phyloP scores from a whole-genome alignment of 2,888 invertebrate genomes.

The Drosophila crucigera region DNA sequence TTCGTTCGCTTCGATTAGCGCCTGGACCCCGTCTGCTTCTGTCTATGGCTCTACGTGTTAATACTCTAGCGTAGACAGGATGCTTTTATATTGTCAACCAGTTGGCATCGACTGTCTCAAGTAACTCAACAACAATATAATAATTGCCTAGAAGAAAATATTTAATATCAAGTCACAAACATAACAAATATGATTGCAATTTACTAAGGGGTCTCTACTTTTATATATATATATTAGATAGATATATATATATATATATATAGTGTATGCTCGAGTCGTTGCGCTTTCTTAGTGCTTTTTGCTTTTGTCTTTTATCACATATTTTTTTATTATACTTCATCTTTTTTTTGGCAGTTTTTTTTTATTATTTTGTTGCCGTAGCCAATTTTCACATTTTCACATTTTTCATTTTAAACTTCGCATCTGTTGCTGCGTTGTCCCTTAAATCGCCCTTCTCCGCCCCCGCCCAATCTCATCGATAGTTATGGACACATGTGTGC shows the following conservation, averaged over 20 bases:
- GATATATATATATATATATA: not conserved
- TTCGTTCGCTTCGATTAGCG: conserved; percentile 39
- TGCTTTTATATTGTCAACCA: not conserved
- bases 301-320: not conserved
- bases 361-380: conserved; percentile 53
- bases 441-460: not conserved
- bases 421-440: conserved; percentile 64
- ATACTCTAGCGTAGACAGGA: conserved; percentile 22
- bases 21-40: conserved; percentile 18
- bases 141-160: not conserved
- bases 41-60: conserved; percentile 23
- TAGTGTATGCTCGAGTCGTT: conserved; percentile 15
- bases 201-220: not conserved
- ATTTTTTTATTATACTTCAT: conserved; percentile 9
- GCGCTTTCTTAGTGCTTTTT: not conserved
- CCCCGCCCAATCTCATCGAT: conserved; percentile 26
- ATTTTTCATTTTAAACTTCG: conserved; percentile 62
- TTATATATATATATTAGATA: not conserved
- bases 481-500: conserved; percentile 44
- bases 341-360: conserved; percentile 6
- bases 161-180: not conserved
- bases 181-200: not conserved
- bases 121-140: not conserved
- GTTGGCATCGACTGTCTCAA: not conserved
- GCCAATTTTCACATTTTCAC: conserved; percentile 48